A percentile compares a stretch with the other conserved stretches of the same genome.
Conservation (phyloP, 2,888 invertebrate genomes). For the Hartigia nigra region DNA sequence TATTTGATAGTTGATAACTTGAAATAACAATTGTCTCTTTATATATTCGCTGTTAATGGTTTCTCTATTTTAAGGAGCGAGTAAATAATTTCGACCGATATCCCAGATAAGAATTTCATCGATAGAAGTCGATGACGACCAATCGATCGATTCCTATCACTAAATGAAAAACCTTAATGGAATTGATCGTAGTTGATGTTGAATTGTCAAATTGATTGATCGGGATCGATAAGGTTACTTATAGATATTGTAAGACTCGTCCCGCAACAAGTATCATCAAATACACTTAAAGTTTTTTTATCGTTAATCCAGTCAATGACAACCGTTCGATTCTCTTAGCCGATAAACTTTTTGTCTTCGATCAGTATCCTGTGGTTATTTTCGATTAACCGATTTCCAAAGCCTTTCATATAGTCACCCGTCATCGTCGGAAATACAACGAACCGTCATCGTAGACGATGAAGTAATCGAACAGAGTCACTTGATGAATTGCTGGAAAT, state of each 20-base stretch:
- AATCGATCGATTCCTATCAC: background rate
- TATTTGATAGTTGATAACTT: background rate
- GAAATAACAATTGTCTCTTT: background rate
- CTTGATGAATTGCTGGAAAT: conserved; percentile 33
- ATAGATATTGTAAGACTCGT: background rate
- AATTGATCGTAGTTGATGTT: background rate
- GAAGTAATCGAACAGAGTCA: background rate
- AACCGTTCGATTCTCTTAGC: background rate
- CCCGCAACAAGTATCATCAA: background rate
- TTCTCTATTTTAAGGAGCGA: background rate
- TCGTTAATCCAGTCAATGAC: background rate
- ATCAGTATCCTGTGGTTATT: background rate
- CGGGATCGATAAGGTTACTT: background rate
- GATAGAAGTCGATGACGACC: background rate
- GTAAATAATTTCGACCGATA: background rate
- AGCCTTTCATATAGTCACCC: background rate
- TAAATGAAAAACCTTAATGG: background rate
- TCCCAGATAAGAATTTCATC: background rate
- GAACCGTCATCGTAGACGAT: background rate
- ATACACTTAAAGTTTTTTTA: background rate
- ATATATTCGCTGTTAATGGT: background rate
- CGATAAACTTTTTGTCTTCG: background rate
- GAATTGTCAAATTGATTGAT: background rate
- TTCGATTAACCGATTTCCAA: background rate
- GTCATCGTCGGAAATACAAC: conserved; percentile 6